phyloP scores from a whole-genome alignment of 2,113 vertebrate genomes.

The Anarrhichthys ocellatus region DNA sequence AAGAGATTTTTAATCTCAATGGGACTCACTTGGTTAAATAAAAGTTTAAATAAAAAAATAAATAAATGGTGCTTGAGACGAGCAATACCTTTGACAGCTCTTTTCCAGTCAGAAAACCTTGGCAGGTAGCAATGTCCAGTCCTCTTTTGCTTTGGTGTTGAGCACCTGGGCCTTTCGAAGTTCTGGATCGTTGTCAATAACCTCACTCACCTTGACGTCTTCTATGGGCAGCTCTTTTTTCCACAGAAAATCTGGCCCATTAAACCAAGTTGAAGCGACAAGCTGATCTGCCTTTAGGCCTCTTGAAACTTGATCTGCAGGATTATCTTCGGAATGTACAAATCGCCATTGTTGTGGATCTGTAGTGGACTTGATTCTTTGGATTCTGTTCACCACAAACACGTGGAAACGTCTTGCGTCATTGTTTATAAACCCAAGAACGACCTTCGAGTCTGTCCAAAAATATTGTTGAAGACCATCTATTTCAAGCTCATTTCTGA shows the following conservation, averaged over 20 bases:
- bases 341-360: background rate
- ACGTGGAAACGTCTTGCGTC: background rate
- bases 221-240: no score
- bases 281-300: background rate
- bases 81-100: constrained; percentile 22
- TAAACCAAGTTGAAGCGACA: background rate
- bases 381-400: background rate
- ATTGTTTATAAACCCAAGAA: background rate
- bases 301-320: background rate
- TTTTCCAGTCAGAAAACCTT: no score
- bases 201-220: no score
- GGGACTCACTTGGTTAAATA: no score
- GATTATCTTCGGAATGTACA: background rate
- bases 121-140: background rate
- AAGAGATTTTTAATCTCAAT: no score
- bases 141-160: no score
- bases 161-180: no score
- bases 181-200: no score
- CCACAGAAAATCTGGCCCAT: background rate
- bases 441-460: no score
- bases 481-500: no score
- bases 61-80: background rate
- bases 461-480: no score
- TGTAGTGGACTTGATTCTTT: background rate
- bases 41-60: no score